Evolutionary conservation across 2,113 vertebrate genomes (phyloP).

Genomic region (Fulica atra): DNA sequence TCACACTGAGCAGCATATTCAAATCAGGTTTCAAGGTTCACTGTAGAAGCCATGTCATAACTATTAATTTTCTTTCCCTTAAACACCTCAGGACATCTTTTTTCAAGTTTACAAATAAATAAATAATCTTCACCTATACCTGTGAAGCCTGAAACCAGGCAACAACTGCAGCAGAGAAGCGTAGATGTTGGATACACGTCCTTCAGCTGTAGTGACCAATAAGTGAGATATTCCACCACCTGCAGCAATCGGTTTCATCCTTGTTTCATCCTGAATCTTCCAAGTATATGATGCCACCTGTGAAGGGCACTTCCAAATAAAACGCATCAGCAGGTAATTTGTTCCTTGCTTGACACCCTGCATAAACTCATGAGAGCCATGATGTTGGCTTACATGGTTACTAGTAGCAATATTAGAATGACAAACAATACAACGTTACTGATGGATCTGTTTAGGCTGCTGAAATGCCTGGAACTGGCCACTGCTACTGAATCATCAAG

Average conservation of each 20-base stretch:
- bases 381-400: fast-evolving
- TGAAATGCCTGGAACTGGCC: not conserved
- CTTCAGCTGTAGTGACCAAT: not conserved
- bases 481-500: not conserved
- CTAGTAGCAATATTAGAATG: not conserved
- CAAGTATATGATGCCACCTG: not conserved
- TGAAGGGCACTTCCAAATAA: not conserved
- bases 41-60: not conserved
- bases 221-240: not conserved
- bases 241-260: not conserved
- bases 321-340: not conserved
- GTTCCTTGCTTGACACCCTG: not conserved
- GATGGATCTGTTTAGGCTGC: not conserved
- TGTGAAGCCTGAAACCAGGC: not conserved
- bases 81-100: not conserved
- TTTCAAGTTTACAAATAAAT: not conserved
- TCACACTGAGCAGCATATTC: not conserved
- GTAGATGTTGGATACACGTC: not conserved
- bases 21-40: not conserved
- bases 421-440: not conserved
- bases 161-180: not conserved
- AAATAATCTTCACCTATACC: not conserved
- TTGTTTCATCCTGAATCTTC: not conserved
- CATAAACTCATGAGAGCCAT: not conserved
- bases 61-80: not conserved